Base-by-base conservation (phyloP, 2,797 vertebrate species). In the Microctenopoma lineatum region DNA sequence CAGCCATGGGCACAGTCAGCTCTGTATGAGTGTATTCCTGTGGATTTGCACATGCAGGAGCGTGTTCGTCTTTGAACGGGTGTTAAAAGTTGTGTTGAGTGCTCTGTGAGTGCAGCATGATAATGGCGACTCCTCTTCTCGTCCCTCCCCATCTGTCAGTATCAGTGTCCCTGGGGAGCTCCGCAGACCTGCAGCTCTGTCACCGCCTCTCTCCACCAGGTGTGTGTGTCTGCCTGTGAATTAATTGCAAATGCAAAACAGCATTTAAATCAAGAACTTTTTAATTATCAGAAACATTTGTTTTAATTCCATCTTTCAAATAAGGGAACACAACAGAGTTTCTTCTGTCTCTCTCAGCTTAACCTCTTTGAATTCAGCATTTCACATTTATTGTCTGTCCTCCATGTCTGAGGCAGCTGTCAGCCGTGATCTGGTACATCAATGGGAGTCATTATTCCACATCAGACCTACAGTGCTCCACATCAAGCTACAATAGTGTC, bases 261-360 rank as follows among this genome's bases (percentile, higher is more conserved):
- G 3, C 39, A 68, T 54, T 66, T 27, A 14, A 69, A 36, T 44
- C 2, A n/a, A 48, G 51, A 10, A 56, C 14, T 64, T 67, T 21
- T 38, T 29, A 72, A 66, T 64, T 13, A 74, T 46, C 5, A 9
- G 18, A 25, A 36, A 6, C 4, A 5, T 34, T 21, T 55, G 12
- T 75, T 25, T 68, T 36, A 32, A 16, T 61, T 45, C 25, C 38
- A 21, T 66, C 62, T 45, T 6, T 18, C 34, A 60, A 64, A 74
- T 56, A 77, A 42, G 9, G 11, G 41, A 53, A 60, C 47, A 59
- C 52, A 73, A 77, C 54, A 36, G 48, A 51, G 10, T 7, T 2
- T 18, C 44, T 48, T 66, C 38, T n/a, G 10, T 72, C 34, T 79
- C 34, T 51, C 75, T 74, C 50, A 53, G 53, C 21, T 21, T 34